Evolutionary conservation across 2,888 invertebrate genomes (phyloP).

Genomic region (Tipula lateralis): DNA sequence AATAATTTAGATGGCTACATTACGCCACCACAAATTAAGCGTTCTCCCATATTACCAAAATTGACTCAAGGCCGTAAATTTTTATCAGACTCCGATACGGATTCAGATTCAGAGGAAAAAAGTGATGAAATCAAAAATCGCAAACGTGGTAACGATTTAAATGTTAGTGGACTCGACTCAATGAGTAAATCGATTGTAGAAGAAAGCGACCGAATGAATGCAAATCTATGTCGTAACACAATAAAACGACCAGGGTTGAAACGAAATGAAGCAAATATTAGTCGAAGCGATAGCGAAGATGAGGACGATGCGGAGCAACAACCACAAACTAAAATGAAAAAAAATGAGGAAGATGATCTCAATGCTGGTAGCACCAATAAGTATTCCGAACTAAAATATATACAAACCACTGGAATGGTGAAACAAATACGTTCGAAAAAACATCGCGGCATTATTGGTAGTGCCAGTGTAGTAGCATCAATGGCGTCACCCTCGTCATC

Average conservation of each 20-base stretch:
- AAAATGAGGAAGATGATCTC: background rate
- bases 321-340: background rate
- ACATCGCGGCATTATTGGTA: slow-evolving; percentile 25
- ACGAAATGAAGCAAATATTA: background rate
- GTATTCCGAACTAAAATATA: slow-evolving; percentile 28
- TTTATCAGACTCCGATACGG: slow-evolving; percentile 33
- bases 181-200: background rate
- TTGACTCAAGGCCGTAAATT: slow-evolving; percentile 33
- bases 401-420: slow-evolving; percentile 20
- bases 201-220: background rate
- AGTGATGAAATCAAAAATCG: background rate
- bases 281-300: background rate
- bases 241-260: background rate
- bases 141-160: background rate
- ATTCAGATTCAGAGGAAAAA: slow-evolving; percentile 30
- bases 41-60: slow-evolving; percentile 35
- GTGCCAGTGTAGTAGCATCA: background rate
- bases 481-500: background rate
- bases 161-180: background rate
- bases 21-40: slow-evolving; percentile 34
- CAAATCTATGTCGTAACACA: background rate
- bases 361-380: background rate
- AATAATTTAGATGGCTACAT: slow-evolving; percentile 28
- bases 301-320: background rate
- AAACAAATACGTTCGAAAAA: background rate